Base-by-base conservation (phyloP, 1,140 invertebrate species). In the Nasonia vitripennis region DNA sequence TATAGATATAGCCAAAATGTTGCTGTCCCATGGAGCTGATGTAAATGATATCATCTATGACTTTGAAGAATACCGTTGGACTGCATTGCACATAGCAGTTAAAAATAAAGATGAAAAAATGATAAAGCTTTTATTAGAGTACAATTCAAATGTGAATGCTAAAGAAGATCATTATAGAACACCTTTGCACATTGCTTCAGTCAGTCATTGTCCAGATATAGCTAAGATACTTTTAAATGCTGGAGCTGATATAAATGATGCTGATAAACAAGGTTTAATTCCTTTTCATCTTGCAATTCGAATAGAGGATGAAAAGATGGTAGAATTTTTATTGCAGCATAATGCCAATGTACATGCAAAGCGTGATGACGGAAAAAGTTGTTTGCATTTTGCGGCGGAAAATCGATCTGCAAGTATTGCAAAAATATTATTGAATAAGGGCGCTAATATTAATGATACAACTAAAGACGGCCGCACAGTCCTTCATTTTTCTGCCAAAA, bases 31-130 rank as follows among this genome's bases (percentile, higher is more conserved):
- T 31, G 78, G 71, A 68, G 84, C 84, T n/a, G 84, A 81, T 27
- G 84, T 85, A 9, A 85, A 85, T 23, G 84, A 85, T 20, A 85
- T 80, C 4, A 75, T 85, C 23, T 75, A 75, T 34, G 78, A 81
- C 48, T 81, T 75, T 45, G 84, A 85, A 45, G 84, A 85, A 34
- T 80, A 75, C 31, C 78, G 84, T 37, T 85, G 78, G 68, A 85
- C 84, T 31, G 68, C 84, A 31, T 68, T 85, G 27, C 84, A 85
- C 20, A 80, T 85, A 27, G 84, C 84, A 27, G 84, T 85, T 17
- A 85, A 81, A 71, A 85, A 85, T 68, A 85, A 81, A 31, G 84
- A 85, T 75, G 84, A 85, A 80, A 85, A 85, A 70, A 85, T 85
- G 71, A 78, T 85, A 6, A 81, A 81, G 51, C 41, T 81, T 45